A percentile compares a stretch with the other conserved stretches of the same genome.
Evolutionary conservation across 1,140 invertebrate species (phyloP).

Genomic region (Orius insidiosus): DNA sequence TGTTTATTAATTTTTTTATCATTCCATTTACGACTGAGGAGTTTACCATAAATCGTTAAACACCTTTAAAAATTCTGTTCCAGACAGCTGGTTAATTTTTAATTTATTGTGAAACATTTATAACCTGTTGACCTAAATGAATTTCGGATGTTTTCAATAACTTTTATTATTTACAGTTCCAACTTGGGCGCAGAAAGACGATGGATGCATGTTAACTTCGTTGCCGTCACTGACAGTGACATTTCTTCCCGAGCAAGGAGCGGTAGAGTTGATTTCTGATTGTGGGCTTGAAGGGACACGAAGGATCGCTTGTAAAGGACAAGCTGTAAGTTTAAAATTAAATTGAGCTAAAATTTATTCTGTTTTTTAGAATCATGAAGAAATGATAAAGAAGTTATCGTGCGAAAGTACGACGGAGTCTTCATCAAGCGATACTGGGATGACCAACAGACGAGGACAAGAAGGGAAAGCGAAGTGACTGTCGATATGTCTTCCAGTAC

Average conservation of each 20-base stretch:
- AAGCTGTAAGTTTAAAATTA: constrained; percentile 42
- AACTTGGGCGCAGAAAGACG: constrained; percentile 40
- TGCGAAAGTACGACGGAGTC: constrained; percentile 25
- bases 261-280: constrained; percentile 72
- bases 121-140: background rate
- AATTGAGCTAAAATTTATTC: background rate
- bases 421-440: constrained; percentile 22
- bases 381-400: constrained; percentile 27
- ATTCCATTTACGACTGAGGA: constrained; percentile 2
- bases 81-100: background rate
- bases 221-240: constrained; percentile 48
- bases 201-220: constrained; percentile 43
- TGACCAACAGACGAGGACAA: constrained; percentile 26
- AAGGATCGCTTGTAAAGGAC: constrained; percentile 46
- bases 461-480: constrained; percentile 25
- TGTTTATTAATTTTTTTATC: background rate
- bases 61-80: background rate
- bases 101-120: background rate
- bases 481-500: constrained; percentile 11
- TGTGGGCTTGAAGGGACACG: constrained; percentile 71
- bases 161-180: constrained; percentile 34
- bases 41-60: too few species aligned
- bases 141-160: background rate
- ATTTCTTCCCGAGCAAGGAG: constrained; percentile 54
- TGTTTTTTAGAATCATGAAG: constrained; percentile 28